A percentile compares a stretch with the other conserved stretches of the same genome.
These are phyloP conservation scores for Bactericera cockerelli DNA, from an alignment of 1,140 invertebrate genomes.

Conservation along the genomic window DNA sequence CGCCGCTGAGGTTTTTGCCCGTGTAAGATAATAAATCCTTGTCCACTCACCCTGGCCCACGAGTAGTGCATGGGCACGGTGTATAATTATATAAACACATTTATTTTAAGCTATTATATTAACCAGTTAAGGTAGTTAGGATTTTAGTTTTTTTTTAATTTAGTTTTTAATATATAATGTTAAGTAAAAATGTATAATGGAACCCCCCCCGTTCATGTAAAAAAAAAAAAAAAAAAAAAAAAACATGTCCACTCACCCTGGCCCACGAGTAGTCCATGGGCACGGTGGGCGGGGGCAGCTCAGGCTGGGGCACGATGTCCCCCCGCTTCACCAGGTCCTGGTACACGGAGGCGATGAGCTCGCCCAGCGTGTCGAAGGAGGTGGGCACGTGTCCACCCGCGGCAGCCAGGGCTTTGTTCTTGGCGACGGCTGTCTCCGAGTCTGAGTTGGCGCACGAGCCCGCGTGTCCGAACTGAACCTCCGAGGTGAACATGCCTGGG, in stretches of 20 bases:
- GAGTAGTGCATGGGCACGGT: conserved; percentile 99
- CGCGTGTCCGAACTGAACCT: conserved; percentile 99
- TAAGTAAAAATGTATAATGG: too few species aligned
- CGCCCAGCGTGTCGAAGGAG: conserved; percentile 85
- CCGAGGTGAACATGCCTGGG: conserved; percentile 80
- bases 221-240: conserved; percentile 10
- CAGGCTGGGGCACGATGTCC: conserved; percentile 68
- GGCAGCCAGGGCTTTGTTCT: conserved; percentile 69
- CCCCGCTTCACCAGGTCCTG: conserved; percentile 63
- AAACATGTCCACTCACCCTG: conserved; percentile 56
- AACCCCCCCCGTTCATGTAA: too few species aligned
- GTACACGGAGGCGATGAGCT: conserved; percentile 61
- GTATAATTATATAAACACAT: too few species aligned
- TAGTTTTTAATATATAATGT: too few species aligned
- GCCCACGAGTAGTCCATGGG: conserved; percentile 99
- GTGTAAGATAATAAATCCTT: too few species aligned
- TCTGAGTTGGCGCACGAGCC: conserved; percentile 94
- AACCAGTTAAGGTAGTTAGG: too few species aligned
- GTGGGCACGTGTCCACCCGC: conserved; percentile 80
- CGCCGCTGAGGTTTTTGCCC: too few species aligned
- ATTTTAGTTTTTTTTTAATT: too few species aligned
- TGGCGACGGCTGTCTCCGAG: conserved; percentile 82
- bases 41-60: conserved; percentile 83
- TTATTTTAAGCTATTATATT: too few species aligned
- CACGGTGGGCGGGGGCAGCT: conserved; percentile 93